A percentile compares a stretch with the other conserved stretches of the same genome.
These are phyloP conservation scores for Listronotus bonariensis DNA, from an alignment of 1,140 invertebrate genomes.

Conservation along the genomic window DNA sequence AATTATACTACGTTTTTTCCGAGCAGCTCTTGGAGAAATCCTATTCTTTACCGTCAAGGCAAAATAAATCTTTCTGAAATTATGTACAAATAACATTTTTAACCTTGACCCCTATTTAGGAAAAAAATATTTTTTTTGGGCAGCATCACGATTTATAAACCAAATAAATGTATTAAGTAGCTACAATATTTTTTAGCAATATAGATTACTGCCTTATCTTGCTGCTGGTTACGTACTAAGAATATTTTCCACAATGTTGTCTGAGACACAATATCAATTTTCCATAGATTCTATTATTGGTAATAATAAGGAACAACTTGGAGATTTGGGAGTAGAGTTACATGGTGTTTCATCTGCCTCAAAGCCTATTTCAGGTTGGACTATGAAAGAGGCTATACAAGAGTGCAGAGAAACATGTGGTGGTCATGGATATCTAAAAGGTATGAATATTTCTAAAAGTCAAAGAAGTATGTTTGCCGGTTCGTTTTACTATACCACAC, in stretches of 20 bases:
- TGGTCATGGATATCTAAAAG: constrained; percentile 81
- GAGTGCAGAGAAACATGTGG: constrained; percentile 91
- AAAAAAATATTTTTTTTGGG: background rate
- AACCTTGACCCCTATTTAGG: no score
- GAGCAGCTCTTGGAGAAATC: no score
- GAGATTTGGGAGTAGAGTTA: constrained; percentile 74
- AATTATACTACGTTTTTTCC: no score
- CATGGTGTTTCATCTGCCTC: constrained; percentile 87
- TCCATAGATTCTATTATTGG: constrained; percentile 39
- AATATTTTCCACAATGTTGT: constrained; percentile 66
- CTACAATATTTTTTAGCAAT: constrained; percentile 71
- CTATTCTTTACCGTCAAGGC: no score
- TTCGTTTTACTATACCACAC: no score
- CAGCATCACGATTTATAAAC: background rate
- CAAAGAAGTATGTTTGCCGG: no score
- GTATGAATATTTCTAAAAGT: constrained; percentile 52
- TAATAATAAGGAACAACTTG: constrained; percentile 42
- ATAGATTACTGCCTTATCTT: constrained; percentile 86
- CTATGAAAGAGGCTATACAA: constrained; percentile 81
- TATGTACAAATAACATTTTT: no score
- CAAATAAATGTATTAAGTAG: constrained; percentile 4
- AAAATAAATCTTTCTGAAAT: no score
- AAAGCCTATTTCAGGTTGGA: constrained; percentile 88
- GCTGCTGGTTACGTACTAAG: constrained; percentile 80
- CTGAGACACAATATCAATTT: constrained; percentile 43